These are phyloP conservation scores for Gorsachius magnificus DNA, from an alignment of 2,797 vertebrate genomes.

Conservation along the genomic window DNA sequence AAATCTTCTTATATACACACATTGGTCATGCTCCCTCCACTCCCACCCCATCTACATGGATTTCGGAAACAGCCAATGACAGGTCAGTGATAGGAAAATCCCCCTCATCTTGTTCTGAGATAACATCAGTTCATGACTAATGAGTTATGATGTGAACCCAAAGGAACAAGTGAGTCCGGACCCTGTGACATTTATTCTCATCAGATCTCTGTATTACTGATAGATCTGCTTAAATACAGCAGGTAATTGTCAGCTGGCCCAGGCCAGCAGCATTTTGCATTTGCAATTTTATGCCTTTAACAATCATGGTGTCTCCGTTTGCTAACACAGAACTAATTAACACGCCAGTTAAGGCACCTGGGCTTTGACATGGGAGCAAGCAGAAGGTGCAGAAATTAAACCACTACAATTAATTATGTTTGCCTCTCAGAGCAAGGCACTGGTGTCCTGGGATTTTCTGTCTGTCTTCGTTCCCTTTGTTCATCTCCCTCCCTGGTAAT, in stretches of 20 bases:
- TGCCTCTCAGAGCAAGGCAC: background rate
- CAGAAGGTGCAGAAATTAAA: conserved; percentile 58
- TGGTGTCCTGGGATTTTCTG: conserved; percentile 18
- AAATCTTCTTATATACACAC: background rate
- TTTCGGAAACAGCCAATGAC: background rate
- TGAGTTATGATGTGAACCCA: background rate
- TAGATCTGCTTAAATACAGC: background rate
- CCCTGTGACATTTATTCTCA: background rate
- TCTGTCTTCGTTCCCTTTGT: background rate
- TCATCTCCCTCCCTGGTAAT: conserved; percentile 48
- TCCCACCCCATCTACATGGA: background rate
- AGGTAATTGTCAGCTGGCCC: background rate
- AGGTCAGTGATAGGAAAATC: background rate
- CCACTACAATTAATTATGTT: conserved; percentile 67
- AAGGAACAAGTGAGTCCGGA: background rate
- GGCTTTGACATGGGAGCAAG: conserved; percentile 42
- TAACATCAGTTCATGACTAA: background rate
- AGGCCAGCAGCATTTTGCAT: background rate
- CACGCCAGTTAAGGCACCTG: conserved; percentile 21
- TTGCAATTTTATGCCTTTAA: background rate
- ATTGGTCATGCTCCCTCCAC: background rate
- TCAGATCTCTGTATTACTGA: background rate
- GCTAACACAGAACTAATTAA: conserved; percentile 49
- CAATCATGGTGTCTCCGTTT: fast-evolving
- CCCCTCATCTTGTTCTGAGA: background rate